Evolutionary conservation across 2,888 invertebrate species (phyloP).

Genomic region (Drosophila neoperkinsi): DNA sequence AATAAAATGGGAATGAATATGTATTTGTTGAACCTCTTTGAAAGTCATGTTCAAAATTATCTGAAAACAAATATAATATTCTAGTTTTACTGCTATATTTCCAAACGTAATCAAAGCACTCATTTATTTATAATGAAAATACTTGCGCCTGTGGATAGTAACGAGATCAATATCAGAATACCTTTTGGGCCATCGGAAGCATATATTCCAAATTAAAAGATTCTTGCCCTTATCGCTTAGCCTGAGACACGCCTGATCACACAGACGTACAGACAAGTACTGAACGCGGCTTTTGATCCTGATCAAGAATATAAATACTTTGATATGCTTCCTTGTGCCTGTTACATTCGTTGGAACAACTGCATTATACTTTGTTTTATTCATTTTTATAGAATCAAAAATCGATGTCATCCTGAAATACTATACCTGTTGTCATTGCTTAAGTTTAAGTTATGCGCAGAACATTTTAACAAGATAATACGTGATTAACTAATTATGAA

Average conservation of each 20-base stretch:
- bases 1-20: not conserved
- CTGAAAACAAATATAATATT: not conserved
- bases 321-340: not conserved
- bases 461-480: not conserved
- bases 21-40: not conserved
- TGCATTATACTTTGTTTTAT: not conserved
- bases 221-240: not conserved
- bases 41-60: no score
- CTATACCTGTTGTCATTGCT: not conserved
- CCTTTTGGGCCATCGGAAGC: not conserved
- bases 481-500: not conserved
- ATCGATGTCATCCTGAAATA: fast-evolving
- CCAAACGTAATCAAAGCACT: not conserved
- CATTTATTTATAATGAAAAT: not conserved
- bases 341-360: not conserved
- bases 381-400: not conserved
- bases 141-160: not conserved
- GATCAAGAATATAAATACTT: not conserved
- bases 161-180: not conserved
- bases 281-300: not conserved
- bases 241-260: not conserved
- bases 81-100: not conserved
- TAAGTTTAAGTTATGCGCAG: not conserved
- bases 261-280: not conserved
- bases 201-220: not conserved